Evolutionary conservation across 2,797 vertebrate species (phyloP), one percentile per base, ranked within the genome.

Genomic region (Molossus alvarezi): DNA sequence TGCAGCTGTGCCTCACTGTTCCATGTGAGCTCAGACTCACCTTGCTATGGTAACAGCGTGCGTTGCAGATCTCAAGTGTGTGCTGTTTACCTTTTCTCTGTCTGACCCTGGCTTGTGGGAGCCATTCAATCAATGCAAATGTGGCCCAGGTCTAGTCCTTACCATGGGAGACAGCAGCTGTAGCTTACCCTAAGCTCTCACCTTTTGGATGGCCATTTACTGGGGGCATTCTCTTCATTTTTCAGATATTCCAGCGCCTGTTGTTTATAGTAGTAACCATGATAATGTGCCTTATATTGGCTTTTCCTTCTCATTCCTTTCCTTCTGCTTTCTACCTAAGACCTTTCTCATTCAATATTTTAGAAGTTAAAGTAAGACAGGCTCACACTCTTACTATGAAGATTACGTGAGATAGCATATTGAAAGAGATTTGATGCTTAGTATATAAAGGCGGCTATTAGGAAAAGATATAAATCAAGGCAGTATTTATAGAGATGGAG

Each of bases 161-260:
- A 60, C 18, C 72, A 65, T 73, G 29, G 13, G 17, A 4, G 12
- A 48, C 0, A 20, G 60, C 4, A 88, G 12, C 29, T 85, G 0
- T 51, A 57, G 18, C 82, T 62, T 80, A 37, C 10, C 51, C 21
- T 55, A 29, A 88, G 65, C 12, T 37, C 23, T 77, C 6, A 15
- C 65, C 37, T 51, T 93, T 88, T 17, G 29, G 29, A 48, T 55
- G 45, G 33, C 13, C 29, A 27, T 75, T 89, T 96, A 33, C 94
- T 82, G 60, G 58, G 45, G 9, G 29, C 29, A 51, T 60, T 83
- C 11, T 76, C 14, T 76, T 85, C 1, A 20, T 73, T 77, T 79
- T 48, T 94, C 23, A n/a, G 27, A 45, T 84, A 48, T 51, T 25
- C 2, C 60, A 60, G 2, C 15, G 33, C 27, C 9, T 92, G 57